Evolutionary conservation across 2,113 vertebrate species (phyloP), one percentile per base, ranked within the genome.

Genomic region (Apus apus): DNA sequence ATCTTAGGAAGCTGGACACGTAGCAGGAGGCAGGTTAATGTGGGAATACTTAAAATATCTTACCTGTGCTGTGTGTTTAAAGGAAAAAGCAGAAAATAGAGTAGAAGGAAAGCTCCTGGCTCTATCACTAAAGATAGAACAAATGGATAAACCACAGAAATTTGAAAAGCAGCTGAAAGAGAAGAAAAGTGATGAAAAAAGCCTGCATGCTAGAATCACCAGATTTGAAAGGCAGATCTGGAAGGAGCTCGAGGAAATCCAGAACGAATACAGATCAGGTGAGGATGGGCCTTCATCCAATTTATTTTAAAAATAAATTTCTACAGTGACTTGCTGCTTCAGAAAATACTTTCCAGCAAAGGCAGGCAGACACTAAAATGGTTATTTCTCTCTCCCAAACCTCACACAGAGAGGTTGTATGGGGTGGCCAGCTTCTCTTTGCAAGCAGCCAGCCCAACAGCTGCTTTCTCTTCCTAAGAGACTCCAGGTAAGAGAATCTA

Each of bases 211-310:
- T 83, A 98, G 95, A 91, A 95, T 98, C 56, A 90, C 40, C 65
- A 97, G 95, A 72, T 74, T 98, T 92, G 98, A 99, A 98, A 97
- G 95, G 73, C 90, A 92, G 84, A 94, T 99, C 58, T 98, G 98
- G 96, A 95, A 94, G 53, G 98, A 98, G 93, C 90, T 98, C 89
- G 97, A 98, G 93, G 97, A 98, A 97, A 98, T 98, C 79, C 98
- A 98, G 90, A 97, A 84, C 58, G 98, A 99, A 65, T 98, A 98
- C 81, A 98, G 98, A 96, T 97, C 98, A 98, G 98, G 98, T 99
- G 91, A 97, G 97, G 56, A 60, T 38, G 12, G 13, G 36, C 21
- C 71, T 58, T 58, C 5, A 53, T 7, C 17, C 0, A 1, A 43
- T 20, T 56, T 40, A 6, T 71, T 93, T 88, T 15, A 4, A 32